phyloP scores from a whole-genome alignment of 2,113 vertebrate species.

The Gobius niger region DNA sequence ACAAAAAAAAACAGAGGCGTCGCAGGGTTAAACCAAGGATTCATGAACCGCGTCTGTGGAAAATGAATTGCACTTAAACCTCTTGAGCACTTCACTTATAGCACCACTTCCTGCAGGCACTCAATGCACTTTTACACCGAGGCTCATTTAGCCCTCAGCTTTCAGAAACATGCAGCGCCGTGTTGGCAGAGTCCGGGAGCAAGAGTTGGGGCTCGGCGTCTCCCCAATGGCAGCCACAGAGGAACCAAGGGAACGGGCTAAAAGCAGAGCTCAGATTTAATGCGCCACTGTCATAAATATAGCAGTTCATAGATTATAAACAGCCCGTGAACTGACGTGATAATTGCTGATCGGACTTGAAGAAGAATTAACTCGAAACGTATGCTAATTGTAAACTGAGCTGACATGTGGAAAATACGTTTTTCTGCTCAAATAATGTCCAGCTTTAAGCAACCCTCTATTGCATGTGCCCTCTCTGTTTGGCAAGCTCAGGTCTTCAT shows the following conservation, averaged over 20 bases:
- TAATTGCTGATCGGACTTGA: no score
- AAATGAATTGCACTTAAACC: conserved; percentile 6
- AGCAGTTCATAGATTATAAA: no score
- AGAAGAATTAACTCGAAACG: no score
- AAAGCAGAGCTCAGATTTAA: background rate
- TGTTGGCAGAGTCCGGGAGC: background rate
- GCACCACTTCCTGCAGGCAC: conserved; percentile 2
- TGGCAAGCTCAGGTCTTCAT: no score
- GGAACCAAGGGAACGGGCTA: background rate
- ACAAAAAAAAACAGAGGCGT: conserved; percentile 9
- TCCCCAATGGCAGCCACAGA: background rate
- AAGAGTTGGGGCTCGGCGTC: background rate
- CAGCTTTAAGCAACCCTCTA: no score
- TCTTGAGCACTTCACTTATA: conserved; percentile 6
- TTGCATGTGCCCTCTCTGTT: no score
- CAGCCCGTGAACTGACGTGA: no score
- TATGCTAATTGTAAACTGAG: no score
- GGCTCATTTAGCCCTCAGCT: conserved; percentile 5
- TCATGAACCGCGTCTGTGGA: conserved; percentile 18
- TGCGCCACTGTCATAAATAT: no score
- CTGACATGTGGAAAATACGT: no score
- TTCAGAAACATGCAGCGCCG: background rate
- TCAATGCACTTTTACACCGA: conserved; percentile 1
- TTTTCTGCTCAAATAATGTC: no score
- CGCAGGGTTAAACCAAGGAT: conserved; percentile 7